A percentile compares a stretch with the other conserved stretches of the same genome.
Evolutionary conservation across 2,113 vertebrate genomes (phyloP).

Genomic region (Hemiscyllium ocellatum): DNA sequence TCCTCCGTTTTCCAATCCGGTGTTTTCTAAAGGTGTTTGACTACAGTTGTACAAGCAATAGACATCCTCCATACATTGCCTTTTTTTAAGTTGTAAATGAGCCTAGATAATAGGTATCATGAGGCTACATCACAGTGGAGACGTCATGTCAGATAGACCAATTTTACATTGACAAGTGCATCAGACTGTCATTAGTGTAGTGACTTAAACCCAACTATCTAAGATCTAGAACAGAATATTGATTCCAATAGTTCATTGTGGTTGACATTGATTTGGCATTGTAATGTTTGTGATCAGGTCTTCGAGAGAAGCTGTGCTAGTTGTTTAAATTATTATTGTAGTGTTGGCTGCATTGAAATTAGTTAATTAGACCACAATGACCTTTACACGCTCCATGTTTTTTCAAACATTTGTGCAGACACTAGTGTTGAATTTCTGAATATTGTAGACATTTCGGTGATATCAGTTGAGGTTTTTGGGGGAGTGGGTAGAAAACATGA

Average conservation of each 20-base stretch:
- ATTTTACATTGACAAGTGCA: background rate
- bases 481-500: background rate
- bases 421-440: background rate
- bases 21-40: background rate
- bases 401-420: background rate
- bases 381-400: background rate
- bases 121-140: background rate
- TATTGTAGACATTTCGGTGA: background rate
- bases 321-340: background rate
- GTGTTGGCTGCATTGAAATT: background rate
- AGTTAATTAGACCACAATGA: background rate
- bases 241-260: background rate
- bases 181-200: background rate
- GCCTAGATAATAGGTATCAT: background rate
- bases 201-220: background rate
- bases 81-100: background rate
- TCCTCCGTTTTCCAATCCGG: background rate
- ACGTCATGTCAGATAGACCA: background rate
- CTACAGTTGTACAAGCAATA: background rate
- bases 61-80: background rate
- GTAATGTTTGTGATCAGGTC: background rate
- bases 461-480: background rate
- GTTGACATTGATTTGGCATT: background rate
- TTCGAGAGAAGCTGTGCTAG: background rate
- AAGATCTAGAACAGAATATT: conserved; percentile 4